Evolutionary conservation across 2,888 invertebrate genomes (phyloP).

Genomic region (Amiota mariae): DNA sequence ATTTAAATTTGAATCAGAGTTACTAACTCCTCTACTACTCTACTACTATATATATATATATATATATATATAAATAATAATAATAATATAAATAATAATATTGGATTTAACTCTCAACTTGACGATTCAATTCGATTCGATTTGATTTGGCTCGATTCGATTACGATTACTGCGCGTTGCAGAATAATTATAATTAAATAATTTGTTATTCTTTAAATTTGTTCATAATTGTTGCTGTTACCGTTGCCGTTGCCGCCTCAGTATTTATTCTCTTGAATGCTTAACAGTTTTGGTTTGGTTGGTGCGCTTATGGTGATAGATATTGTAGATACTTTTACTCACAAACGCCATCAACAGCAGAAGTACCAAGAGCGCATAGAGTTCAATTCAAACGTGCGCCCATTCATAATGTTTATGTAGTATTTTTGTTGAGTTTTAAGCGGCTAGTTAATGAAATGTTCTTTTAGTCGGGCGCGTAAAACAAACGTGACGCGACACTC

Average conservation of each 20-base stretch:
- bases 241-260: conserved; percentile 9
- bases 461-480: no score
- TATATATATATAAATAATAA: no score
- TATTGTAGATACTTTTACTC: conserved; percentile 43
- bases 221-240: conserved; percentile 32
- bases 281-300: conserved; percentile 27
- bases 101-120: no score
- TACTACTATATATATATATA: no score
- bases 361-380: conserved; percentile 9
- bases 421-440: not conserved
- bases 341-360: conserved; percentile 30
- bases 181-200: conserved; percentile 50
- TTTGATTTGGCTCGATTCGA: no score
- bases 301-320: conserved; percentile 30
- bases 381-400: no score
- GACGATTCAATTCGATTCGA: no score
- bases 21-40: no score
- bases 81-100: no score
- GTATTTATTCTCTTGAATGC: not conserved
- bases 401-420: conserved; percentile 28
- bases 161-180: conserved; percentile 11
- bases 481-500: no score
- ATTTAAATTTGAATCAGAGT: no score
- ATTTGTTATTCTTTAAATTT: conserved; percentile 39
- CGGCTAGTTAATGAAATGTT: not conserved